phyloP scores from a whole-genome alignment of 2,888 invertebrate genomes.

The Tinea semifulvella region DNA sequence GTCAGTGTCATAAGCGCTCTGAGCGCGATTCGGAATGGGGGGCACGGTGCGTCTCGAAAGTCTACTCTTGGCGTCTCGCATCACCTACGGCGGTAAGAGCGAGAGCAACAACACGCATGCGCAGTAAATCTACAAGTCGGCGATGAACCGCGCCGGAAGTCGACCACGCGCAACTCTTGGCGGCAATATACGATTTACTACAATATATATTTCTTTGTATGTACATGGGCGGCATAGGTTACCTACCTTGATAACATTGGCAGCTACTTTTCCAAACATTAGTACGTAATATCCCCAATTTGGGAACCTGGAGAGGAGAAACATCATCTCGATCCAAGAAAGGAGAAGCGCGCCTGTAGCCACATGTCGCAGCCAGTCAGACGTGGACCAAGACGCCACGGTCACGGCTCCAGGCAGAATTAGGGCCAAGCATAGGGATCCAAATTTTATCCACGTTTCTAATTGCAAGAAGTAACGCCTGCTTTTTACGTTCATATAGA shows the following conservation, averaged over 20 bases:
- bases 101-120: too few relatives aligned
- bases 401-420: slow-evolving; percentile 44
- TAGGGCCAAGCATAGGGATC: slow-evolving; percentile 48
- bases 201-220: too few relatives aligned
- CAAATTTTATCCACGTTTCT: slow-evolving; percentile 66
- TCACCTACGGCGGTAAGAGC: too few relatives aligned
- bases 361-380: slow-evolving; percentile 56
- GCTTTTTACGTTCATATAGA: slow-evolving; percentile 59
- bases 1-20: too few relatives aligned
- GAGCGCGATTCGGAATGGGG: too few relatives aligned
- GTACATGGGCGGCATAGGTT: too few relatives aligned
- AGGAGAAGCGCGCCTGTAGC: slow-evolving; percentile 60
- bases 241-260: slow-evolving; percentile 65
- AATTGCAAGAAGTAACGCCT: slow-evolving; percentile 58
- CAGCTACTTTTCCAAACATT: slow-evolving; percentile 69
- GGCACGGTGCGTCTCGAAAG: too few relatives aligned
- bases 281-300: slow-evolving; percentile 67
- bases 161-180: too few relatives aligned
- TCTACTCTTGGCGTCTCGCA: too few relatives aligned
- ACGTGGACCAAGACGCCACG: slow-evolving; percentile 25
- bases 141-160: too few relatives aligned
- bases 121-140: too few relatives aligned
- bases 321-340: slow-evolving; percentile 67
- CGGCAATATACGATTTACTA: too few relatives aligned
- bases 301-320: slow-evolving; percentile 63